Evolutionary conservation across 2,113 vertebrate genomes (phyloP).

Genomic region (Thinocorus orbignyianus): DNA sequence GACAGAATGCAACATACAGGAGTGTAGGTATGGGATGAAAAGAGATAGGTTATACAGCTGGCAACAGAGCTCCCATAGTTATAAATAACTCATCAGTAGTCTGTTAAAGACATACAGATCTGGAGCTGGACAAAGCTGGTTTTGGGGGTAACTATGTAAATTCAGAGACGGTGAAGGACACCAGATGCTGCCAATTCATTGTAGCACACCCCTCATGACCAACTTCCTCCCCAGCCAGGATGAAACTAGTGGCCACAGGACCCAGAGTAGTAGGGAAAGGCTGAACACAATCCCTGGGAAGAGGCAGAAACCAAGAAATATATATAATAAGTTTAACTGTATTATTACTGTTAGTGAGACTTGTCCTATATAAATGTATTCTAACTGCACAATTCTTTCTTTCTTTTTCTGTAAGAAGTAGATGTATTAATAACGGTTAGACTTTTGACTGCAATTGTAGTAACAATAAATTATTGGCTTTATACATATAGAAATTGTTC

Average conservation of each 20-base stretch:
- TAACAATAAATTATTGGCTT: neutral
- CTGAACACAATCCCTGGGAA: neutral
- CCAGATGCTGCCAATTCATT: neutral
- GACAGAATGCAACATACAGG: neutral
- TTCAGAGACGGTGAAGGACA: neutral
- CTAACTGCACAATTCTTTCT: neutral
- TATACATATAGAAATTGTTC: neutral
- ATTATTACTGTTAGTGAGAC: neutral
- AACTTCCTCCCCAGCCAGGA: neutral
- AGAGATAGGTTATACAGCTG: neutral
- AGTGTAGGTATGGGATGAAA: neutral
- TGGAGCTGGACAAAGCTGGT: neutral
- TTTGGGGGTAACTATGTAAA: neutral
- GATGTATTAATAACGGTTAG: neutral
- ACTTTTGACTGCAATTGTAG: neutral
- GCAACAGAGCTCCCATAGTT: neutral
- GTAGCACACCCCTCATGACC: accelerated
- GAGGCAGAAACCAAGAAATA: neutral
- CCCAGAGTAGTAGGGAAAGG: neutral
- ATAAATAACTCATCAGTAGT: neutral
- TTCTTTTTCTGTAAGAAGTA: neutral
- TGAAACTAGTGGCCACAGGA: neutral
- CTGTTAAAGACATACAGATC: neutral
- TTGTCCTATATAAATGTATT: neutral
- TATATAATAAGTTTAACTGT: neutral